Evolutionary conservation across 2,888 invertebrate genomes (phyloP), one percentile per base, ranked within the genome.

Genomic region (Melipona beecheii): DNA sequence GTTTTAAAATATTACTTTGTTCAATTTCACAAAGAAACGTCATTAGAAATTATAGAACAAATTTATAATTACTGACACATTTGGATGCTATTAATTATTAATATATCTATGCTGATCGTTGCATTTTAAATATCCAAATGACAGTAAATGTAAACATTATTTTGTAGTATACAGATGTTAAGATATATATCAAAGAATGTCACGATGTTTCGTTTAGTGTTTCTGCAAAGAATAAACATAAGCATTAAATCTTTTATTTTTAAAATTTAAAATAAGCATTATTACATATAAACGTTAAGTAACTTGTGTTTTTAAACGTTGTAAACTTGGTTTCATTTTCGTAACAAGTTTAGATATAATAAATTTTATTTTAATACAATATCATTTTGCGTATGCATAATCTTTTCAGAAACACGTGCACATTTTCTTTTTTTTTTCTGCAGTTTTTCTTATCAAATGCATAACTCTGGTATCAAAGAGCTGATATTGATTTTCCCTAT

Each of bases 401-500:
- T 90, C 87, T 89, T 89, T 82, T 80, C 84, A 90, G 87, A 87
- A 90, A 90, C 82, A 90, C 76, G 72, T 75, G 75, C 73, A 77
- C 77, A 78, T 86, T 83, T 85, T 81, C 85, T 86, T 72, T 79
- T 82, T 82, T 87, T 86, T 86, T 88, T 64, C 78, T 88, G 86
- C 83, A 75, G 60, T 74, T 87, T 86, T 88, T 90, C 87, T 91
- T 93, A 93, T 93, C 91, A 93, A 93, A 92, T 90, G 91, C 91
- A 90, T 86, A 91, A 91, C 89, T 90, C 90, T 91, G 92, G 94
- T 93, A 93, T 93, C 93, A 93, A 93, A 93, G 93, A 92, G 90
- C 86, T 92, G 92, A 93, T 92, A 93, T 92, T 90, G 84, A 87
- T 86, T 84, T 86, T 83, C 78, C 83, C 85, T 86, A 87, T 91